A percentile compares a stretch with the other conserved stretches of the same genome.
Conservation (phyloP, 2,113 vertebrate species). For the Morone saxatilis region DNA sequence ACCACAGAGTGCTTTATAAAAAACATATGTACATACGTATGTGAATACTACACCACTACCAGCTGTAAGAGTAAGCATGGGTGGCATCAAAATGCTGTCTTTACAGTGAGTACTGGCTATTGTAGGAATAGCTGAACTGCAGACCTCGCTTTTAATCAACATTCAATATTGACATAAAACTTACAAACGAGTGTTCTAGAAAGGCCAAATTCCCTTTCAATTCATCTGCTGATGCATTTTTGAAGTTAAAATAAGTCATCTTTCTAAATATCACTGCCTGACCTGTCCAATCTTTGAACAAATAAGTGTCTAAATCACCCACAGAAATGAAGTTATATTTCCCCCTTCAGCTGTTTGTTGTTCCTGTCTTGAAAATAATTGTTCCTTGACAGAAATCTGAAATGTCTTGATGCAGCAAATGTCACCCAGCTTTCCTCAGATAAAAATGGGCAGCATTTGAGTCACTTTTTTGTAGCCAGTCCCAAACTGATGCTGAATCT, state of each 20-base stretch:
- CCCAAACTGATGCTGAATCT: not conserved
- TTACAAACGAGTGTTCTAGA: no score
- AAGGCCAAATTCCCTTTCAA: not conserved
- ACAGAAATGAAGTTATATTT: not conserved
- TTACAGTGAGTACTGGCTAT: not conserved
- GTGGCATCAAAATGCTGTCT: not conserved
- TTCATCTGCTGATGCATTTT: not conserved
- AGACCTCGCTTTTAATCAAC: not conserved
- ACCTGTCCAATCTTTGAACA: not conserved
- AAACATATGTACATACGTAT: conserved; percentile 2
- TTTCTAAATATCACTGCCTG: not conserved
- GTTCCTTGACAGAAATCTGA: not conserved
- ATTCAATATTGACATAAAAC: not conserved
- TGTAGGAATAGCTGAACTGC: not conserved
- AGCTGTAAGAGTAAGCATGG: not conserved
- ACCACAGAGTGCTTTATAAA: not conserved
- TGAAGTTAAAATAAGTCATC: not conserved
- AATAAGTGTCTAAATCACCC: not conserved
- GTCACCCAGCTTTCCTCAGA: not conserved
- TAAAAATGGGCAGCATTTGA: not conserved
- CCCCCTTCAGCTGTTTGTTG: not conserved
- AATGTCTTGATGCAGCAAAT: not conserved
- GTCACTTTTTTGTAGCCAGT: not conserved
- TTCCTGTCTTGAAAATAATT: not conserved
- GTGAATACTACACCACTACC: not conserved